These are phyloP conservation scores for Pagrus major DNA, from an alignment of 2,113 vertebrate genomes.

Conservation along the genomic window DNA sequence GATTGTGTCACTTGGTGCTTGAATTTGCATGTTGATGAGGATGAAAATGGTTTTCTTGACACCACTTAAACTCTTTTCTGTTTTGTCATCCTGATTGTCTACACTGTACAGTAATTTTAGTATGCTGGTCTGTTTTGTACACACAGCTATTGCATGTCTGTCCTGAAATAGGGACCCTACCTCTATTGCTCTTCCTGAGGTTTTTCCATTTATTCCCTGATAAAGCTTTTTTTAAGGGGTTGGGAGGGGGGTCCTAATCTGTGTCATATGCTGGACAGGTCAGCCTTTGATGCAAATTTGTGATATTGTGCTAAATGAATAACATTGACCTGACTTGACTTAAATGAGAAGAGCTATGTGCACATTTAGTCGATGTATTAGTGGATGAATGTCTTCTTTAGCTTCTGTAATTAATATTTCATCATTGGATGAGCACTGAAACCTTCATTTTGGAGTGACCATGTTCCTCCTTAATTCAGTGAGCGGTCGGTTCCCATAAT, in stretches of 20 bases:
- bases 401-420: background rate
- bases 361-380: conserved; percentile 1
- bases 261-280: too few species aligned
- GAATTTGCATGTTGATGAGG: conserved; percentile 14
- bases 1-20: background rate
- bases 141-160: background rate
- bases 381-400: background rate
- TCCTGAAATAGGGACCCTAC: background rate
- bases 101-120: background rate
- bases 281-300: background rate
- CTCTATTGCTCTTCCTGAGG: background rate
- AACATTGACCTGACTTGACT: background rate
- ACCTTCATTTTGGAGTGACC: background rate
- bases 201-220: background rate
- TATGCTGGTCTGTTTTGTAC: background rate
- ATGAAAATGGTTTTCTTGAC: background rate
- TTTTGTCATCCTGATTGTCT: background rate
- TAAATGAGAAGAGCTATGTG: background rate
- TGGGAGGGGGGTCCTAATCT: too few species aligned
- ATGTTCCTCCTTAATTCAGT: background rate
- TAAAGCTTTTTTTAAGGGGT: too few species aligned
- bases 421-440: background rate
- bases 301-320: background rate
- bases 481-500: background rate
- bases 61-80: conserved; percentile 6